These are phyloP conservation scores for Formicarius rufipectus DNA, from an alignment of 2,113 vertebrate genomes.

Conservation along the genomic window DNA sequence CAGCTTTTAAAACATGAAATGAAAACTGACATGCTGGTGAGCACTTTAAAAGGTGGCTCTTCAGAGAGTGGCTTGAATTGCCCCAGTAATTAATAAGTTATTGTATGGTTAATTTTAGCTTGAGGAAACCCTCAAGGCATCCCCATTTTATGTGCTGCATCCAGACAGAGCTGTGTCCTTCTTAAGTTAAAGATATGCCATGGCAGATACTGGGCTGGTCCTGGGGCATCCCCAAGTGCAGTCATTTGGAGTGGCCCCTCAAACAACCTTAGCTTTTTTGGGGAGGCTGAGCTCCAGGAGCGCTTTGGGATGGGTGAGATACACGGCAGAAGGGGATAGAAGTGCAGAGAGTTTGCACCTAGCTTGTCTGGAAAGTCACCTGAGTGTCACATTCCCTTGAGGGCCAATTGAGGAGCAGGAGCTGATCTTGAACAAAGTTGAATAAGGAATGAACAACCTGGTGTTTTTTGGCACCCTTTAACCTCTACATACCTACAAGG, in stretches of 20 bases:
- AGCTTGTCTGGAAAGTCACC: neutral
- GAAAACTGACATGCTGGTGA: neutral
- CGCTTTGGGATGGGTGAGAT: neutral
- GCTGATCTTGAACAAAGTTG: neutral
- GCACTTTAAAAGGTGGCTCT: neutral
- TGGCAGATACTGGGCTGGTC: neutral
- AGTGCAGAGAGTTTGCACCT: neutral
- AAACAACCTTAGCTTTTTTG: neutral
- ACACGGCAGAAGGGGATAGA: accelerated
- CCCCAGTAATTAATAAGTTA: neutral
- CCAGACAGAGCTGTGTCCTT: accelerated
- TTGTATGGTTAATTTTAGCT: neutral
- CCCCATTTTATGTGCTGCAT: accelerated
- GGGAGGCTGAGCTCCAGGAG: neutral
- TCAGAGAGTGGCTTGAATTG: neutral
- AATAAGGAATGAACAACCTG: neutral
- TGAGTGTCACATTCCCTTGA: neutral
- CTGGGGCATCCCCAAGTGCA: neutral
- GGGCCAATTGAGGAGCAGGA: neutral
- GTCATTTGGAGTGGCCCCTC: neutral
- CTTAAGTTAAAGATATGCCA: neutral
- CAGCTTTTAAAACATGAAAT: neutral
- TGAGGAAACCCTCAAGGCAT: neutral
- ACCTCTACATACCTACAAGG: neutral
- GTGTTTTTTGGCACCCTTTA: neutral